Evolutionary conservation across 2,113 vertebrate species (phyloP).

Genomic region (Benitochromis conjunctus): DNA sequence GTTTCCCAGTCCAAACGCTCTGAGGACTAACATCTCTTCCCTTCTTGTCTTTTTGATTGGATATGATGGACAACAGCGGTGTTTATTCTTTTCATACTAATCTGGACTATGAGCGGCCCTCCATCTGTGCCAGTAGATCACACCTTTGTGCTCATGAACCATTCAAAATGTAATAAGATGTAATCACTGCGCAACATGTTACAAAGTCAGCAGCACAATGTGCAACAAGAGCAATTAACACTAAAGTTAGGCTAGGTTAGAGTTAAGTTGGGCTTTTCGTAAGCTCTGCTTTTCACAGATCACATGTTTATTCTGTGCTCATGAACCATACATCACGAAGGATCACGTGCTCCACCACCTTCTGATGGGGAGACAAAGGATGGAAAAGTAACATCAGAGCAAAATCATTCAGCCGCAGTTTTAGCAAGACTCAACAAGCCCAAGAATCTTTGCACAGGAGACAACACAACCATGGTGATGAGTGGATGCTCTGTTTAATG

Average conservation of each 20-base stretch:
- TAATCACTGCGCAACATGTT: rapidly evolving
- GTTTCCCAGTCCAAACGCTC: rapidly evolving
- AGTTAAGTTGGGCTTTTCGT: background rate
- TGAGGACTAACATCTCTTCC: rapidly evolving
- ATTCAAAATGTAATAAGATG: background rate
- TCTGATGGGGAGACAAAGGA: background rate
- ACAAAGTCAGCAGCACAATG: rapidly evolving
- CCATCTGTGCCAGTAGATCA: rapidly evolving
- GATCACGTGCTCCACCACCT: background rate
- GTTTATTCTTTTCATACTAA: background rate
- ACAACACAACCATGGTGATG: background rate
- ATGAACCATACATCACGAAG: rapidly evolving
- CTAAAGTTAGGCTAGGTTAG: background rate
- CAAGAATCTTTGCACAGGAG: rapidly evolving
- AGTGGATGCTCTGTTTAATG: background rate
- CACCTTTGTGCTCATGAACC: background rate
- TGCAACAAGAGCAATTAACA: no score
- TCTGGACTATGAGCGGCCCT: rapidly evolving
- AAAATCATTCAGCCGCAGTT: background rate
- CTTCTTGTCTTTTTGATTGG: background rate
- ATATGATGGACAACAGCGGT: background rate
- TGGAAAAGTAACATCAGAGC: background rate
- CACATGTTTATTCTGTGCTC: background rate
- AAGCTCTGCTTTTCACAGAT: background rate
- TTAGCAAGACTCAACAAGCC: background rate